A percentile compares a stretch with the other conserved stretches of the same genome.
Conservation (phyloP, 2,113 vertebrate species). For the Octodon degus region DNA sequence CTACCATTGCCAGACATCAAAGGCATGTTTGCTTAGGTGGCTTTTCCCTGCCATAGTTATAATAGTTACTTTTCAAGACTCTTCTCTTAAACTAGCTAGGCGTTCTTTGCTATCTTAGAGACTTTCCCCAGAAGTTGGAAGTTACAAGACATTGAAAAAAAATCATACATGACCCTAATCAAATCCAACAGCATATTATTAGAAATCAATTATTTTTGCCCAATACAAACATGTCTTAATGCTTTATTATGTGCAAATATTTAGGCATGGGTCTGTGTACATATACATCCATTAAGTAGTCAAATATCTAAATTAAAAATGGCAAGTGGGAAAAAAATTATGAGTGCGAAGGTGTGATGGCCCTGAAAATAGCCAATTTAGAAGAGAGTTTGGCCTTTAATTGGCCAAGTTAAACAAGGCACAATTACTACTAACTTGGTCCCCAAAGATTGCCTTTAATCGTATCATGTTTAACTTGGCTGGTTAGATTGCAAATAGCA, state of each 20-base stretch:
- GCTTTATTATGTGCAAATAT: constrained; percentile 76
- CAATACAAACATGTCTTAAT: constrained; percentile 63
- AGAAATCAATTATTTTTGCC: constrained; percentile 53
- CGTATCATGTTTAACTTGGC: constrained; percentile 86
- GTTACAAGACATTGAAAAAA: constrained; percentile 51
- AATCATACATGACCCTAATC: constrained; percentile 43
- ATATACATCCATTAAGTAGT: constrained; percentile 60
- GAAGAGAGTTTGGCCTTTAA: constrained; percentile 83
- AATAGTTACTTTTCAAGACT: constrained; percentile 5
- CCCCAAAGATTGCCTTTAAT: constrained; percentile 84
- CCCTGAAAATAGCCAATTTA: constrained; percentile 83
- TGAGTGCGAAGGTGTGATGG: constrained; percentile 84
- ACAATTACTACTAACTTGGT: constrained; percentile 85
- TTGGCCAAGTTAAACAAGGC: constrained; percentile 88
- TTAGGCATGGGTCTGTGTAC: constrained; percentile 47
- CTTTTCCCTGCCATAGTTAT: not conserved
- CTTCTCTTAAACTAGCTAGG: constrained; percentile 18
- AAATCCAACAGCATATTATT: constrained; percentile 45
- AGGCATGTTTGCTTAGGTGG: not conserved
- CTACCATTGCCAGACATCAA: not conserved
- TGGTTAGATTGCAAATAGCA: constrained; percentile 75
- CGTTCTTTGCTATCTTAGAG: constrained; percentile 43
- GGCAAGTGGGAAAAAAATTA: constrained; percentile 63
- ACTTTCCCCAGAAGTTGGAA: constrained; percentile 59
- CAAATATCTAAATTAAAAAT: constrained; percentile 77